Evolutionary conservation across 2,888 invertebrate genomes (phyloP).

Genomic region (Folsomia candida): DNA sequence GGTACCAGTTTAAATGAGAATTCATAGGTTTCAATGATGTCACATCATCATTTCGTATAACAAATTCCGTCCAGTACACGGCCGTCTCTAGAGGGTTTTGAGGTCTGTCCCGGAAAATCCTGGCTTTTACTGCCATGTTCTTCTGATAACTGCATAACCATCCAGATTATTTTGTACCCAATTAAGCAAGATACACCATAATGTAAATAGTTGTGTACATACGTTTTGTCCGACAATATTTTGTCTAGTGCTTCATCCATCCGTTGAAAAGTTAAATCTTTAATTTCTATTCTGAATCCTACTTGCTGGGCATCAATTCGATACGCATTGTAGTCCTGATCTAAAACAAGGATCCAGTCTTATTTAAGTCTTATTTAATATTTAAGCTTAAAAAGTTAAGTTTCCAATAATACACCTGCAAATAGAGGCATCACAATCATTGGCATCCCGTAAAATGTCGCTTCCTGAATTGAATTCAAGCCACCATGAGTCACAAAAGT

Average conservation of each 20-base stretch:
- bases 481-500: slow-evolving; percentile 48
- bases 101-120: slow-evolving; percentile 41
- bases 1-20: slow-evolving; percentile 30
- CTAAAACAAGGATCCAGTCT: slow-evolving; percentile 9
- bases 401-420: slow-evolving; percentile 17
- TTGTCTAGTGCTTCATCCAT: slow-evolving; percentile 35
- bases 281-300: slow-evolving; percentile 45
- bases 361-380: background rate
- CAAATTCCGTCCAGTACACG: slow-evolving; percentile 49
- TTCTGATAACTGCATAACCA: too few relatives aligned
- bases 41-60: slow-evolving; percentile 42
- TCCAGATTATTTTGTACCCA: slow-evolving; percentile 40
- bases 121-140: slow-evolving; percentile 43
- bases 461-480: slow-evolving; percentile 44
- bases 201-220: background rate
- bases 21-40: slow-evolving; percentile 41
- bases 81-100: slow-evolving; percentile 40
- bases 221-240: slow-evolving; percentile 38
- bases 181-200: background rate
- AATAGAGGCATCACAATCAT: slow-evolving; percentile 44
- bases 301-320: slow-evolving; percentile 45
- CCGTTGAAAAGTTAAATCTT: slow-evolving; percentile 27
- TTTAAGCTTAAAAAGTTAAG: background rate
- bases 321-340: slow-evolving; percentile 48
- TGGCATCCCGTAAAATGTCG: slow-evolving; percentile 45